A percentile compares a stretch with the other conserved stretches of the same genome.
These are phyloP conservation scores for Pseudochirops corinnae DNA, from an alignment of 2,797 vertebrate species.

Conservation along the genomic window DNA sequence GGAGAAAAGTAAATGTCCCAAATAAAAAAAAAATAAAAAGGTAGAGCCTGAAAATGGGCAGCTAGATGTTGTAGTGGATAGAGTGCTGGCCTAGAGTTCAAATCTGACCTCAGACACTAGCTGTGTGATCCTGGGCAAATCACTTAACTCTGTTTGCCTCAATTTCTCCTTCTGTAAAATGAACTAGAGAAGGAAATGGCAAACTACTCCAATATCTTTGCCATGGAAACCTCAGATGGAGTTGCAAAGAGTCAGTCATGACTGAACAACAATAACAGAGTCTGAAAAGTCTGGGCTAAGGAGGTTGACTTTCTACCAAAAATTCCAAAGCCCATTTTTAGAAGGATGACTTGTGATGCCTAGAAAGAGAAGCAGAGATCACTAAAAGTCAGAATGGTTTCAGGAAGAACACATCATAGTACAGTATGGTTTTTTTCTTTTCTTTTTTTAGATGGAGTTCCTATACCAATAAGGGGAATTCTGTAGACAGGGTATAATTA, in stretches of 20 bases:
- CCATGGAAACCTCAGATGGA: neutral
- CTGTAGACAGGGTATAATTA: no score
- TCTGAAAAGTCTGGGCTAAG: neutral
- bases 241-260: no score
- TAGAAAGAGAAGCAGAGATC: neutral
- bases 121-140: no score
- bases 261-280: neutral
- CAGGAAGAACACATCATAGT: neutral
- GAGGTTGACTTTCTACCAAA: neutral
- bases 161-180: neutral
- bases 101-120: no score
- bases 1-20: no score
- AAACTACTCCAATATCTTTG: neutral
- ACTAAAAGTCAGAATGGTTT: neutral
- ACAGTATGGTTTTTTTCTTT: neutral
- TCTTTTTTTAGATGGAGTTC: neutral
- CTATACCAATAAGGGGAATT: no score
- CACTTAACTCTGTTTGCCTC: neutral
- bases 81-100: no score
- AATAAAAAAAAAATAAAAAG: no score
- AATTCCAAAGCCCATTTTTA: neutral
- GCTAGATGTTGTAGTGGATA: no score
- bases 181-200: neutral
- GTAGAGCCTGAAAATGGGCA: no score
- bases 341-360: neutral